Conservation (phyloP, 2,797 vertebrate species). For the Acanthiza pusilla region DNA sequence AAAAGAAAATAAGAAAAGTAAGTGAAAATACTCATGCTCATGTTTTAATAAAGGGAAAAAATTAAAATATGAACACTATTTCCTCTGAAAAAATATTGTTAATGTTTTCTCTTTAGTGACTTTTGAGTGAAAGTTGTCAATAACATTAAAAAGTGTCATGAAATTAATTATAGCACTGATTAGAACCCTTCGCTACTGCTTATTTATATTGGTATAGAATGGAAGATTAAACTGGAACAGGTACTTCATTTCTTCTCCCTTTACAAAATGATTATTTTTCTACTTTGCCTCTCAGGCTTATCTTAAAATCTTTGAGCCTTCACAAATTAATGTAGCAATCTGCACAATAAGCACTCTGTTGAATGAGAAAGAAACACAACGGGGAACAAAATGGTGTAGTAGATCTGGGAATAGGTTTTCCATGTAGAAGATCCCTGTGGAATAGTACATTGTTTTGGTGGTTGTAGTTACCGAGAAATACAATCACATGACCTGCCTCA, state of each 20-base stretch:
- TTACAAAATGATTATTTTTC: neutral
- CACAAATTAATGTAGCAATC: neutral
- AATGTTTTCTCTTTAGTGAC: neutral
- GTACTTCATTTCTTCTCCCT: neutral
- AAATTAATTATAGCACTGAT: neutral
- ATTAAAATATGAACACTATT: neutral
- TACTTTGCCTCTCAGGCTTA: neutral
- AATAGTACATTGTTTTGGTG: neutral
- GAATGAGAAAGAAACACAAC: neutral
- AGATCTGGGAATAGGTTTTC: neutral
- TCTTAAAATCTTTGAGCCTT: neutral
- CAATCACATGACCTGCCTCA: neutral
- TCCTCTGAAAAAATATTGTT: neutral
- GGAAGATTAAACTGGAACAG: neutral
- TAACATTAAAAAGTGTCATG: neutral
- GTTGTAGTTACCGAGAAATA: neutral
- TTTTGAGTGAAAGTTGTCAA: neutral
- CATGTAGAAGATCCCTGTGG: too few species aligned
- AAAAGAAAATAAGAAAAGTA: neutral
- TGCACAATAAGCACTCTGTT: neutral
- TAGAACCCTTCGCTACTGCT: neutral
- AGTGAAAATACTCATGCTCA: neutral
- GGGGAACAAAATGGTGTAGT: neutral
- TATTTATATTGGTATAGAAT: neutral
- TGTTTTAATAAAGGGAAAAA: neutral